Percentiles rank a stretch among this genome's conserved stretches.
phyloP scores from a whole-genome alignment of 2,113 vertebrate genomes.

The Sylvia atricapilla region DNA sequence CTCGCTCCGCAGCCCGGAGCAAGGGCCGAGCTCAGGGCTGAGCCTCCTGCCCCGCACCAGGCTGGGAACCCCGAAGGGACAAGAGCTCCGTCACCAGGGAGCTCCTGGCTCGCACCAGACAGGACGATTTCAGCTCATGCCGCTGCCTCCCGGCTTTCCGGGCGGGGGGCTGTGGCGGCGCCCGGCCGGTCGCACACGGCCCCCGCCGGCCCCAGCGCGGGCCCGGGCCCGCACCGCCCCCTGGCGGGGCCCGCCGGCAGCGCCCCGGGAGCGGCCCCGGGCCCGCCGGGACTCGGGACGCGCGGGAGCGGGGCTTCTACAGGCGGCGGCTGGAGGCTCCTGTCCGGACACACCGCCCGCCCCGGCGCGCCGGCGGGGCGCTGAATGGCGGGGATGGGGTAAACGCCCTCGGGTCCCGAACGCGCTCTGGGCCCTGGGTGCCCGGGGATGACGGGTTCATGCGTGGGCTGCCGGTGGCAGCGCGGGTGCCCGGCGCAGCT shows the following conservation, averaged over 20 bases:
- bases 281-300: not conserved
- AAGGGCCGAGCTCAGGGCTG: not conserved
- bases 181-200: rapidly evolving
- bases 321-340: not conserved
- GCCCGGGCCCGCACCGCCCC: constrained; percentile 25
- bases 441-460: not conserved
- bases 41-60: not conserved
- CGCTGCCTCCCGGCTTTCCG: not conserved
- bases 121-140: rapidly evolving
- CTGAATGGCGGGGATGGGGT: not conserved
- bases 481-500: not conserved
- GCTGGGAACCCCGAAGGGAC: not conserved
- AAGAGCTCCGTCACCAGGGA: not conserved
- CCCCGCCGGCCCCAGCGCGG: not conserved
- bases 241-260: constrained; percentile 21
- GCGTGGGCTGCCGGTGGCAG: not conserved
- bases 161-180: rapidly evolving
- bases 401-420: not conserved
- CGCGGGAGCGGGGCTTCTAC: not conserved
- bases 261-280: not conserved
- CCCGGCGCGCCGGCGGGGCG: no score
- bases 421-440: rapidly evolving
- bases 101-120: not conserved
- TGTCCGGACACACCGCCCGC: not conserved
- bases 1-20: not conserved